Conservation (phyloP, 2,113 vertebrate species). For the Psephotus haematonotus region DNA sequence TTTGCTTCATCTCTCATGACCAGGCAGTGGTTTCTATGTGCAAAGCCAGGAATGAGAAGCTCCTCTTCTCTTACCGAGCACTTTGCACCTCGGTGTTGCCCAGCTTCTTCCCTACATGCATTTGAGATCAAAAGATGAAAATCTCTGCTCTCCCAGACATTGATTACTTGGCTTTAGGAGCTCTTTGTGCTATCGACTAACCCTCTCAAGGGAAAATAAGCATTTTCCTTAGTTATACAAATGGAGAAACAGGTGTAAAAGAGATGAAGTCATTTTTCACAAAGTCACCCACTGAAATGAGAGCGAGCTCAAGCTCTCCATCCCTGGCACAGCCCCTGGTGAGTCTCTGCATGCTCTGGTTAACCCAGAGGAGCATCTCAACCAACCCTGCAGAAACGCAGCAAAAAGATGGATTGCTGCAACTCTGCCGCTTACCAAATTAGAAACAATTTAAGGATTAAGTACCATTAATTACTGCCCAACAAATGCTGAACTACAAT, state of each 20-base stretch:
- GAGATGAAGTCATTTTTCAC: not conserved
- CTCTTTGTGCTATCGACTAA: not conserved
- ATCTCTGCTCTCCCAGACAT: not conserved
- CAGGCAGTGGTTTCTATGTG: not conserved
- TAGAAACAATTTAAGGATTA: constrained; percentile 74
- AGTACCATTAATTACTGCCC: constrained; percentile 77
- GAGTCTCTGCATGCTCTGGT: not conserved
- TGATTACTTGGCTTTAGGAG: not conserved
- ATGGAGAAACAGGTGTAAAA: not conserved
- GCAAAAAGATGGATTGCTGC: not conserved
- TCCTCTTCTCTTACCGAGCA: not conserved
- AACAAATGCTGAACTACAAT: constrained; percentile 67
- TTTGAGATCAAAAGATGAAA: not conserved
- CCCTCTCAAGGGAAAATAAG: not conserved
- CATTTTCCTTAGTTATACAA: not conserved
- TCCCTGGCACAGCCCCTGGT: not conserved
- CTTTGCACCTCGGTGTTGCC: not conserved
- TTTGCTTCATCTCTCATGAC: not conserved
- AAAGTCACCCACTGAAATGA: not conserved
- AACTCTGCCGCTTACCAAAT: constrained; percentile 68
- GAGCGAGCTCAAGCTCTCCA: not conserved
- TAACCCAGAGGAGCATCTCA: not conserved
- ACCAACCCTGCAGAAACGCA: not conserved
- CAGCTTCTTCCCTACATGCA: fast-evolving
- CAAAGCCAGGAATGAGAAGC: not conserved